A percentile compares a stretch with the other conserved stretches of the same genome.
Evolutionary conservation across 2,797 vertebrate species (phyloP).

Genomic region (Ambastaia sidthimunki): DNA sequence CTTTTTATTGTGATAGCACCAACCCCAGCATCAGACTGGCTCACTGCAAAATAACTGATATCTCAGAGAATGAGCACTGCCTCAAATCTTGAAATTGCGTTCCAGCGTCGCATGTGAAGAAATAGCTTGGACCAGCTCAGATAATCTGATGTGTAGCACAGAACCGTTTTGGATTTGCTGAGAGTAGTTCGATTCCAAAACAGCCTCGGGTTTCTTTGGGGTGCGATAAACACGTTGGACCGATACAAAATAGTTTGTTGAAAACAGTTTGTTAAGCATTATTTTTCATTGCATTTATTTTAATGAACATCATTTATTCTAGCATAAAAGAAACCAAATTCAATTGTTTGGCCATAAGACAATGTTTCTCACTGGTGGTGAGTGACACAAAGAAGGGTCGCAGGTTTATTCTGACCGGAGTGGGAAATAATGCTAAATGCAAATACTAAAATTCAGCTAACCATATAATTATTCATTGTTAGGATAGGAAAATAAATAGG

Average conservation of each 20-base stretch:
- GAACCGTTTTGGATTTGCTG: conserved; percentile 63
- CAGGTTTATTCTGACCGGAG: not conserved
- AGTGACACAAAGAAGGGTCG: not conserved
- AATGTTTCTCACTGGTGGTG: not conserved
- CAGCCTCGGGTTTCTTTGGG: not conserved
- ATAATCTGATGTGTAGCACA: conserved; percentile 70
- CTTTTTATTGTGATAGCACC: conserved; percentile 53
- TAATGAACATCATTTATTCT: not conserved
- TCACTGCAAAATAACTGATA: conserved; percentile 37
- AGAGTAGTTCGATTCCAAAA: conserved; percentile 36
- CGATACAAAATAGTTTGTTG: too few relatives aligned
- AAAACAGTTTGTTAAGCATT: not conserved
- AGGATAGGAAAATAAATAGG: not conserved
- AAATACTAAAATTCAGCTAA: conserved; percentile 6
- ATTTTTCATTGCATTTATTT: not conserved
- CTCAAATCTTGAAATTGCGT: conserved; percentile 68
- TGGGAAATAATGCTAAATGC: not conserved
- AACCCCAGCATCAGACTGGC: conserved; percentile 20
- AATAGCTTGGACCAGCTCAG: conserved; percentile 60
- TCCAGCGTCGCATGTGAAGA: conserved; percentile 62
- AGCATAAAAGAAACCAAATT: not conserved
- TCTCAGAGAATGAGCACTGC: conserved; percentile 56
- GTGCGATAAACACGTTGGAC: not conserved
- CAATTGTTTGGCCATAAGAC: not conserved
- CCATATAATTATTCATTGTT: not conserved